phyloP scores from a whole-genome alignment of 2,113 vertebrate species.

The Microcebus griseorufus region DNA sequence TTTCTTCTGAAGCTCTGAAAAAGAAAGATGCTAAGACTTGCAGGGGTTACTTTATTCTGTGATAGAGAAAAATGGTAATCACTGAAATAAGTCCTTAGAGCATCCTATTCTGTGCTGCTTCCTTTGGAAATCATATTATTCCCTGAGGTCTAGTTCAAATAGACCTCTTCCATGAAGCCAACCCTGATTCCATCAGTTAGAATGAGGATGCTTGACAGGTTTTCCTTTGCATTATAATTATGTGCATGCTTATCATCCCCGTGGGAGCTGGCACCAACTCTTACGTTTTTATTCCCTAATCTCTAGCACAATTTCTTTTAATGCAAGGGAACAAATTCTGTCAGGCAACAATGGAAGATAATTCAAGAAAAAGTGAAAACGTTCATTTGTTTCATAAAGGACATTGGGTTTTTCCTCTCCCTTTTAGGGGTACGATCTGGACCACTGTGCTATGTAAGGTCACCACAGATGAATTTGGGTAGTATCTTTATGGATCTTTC shows the following conservation, averaged over 20 bases:
- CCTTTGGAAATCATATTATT: neutral
- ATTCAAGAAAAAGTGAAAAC: neutral
- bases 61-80: neutral
- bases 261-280: neutral
- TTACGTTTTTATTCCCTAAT: neutral
- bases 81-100: neutral
- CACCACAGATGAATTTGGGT: neutral
- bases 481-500: neutral
- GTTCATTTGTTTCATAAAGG: neutral
- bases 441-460: neutral
- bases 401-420: neutral
- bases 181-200: neutral
- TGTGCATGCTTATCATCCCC: neutral
- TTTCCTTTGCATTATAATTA: conserved; percentile 8
- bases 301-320: conserved; percentile 4
- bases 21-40: neutral
- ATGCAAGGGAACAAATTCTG: neutral
- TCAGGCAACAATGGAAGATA: neutral
- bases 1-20: neutral
- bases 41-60: neutral
- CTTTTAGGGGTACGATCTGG: neutral
- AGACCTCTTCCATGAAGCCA: neutral
- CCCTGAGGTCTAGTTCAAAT: neutral
- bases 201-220: neutral
- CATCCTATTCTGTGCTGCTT: neutral